phyloP scores from a whole-genome alignment of 2,888 invertebrate species.

The Polydrusus tereticollis region DNA sequence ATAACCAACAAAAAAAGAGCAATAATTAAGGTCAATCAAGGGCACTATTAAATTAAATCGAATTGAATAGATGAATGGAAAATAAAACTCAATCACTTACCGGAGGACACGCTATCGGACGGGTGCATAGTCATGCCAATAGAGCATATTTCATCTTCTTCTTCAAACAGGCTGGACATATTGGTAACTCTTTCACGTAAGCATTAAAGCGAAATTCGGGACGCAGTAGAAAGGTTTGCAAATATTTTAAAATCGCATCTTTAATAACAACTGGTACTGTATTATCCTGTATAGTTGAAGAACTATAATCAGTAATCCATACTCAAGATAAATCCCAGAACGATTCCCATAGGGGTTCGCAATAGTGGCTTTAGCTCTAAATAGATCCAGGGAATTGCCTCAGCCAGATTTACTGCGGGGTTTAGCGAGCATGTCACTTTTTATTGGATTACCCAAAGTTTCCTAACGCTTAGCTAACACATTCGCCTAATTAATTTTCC shows the following conservation, averaged over 20 bases:
- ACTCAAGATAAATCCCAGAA: not conserved
- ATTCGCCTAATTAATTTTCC: not conserved
- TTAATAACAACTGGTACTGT: too few relatives aligned
- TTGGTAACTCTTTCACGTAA: not conserved
- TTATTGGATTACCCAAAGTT: not conserved
- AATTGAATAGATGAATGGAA: too few relatives aligned
- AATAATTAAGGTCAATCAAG: too few relatives aligned
- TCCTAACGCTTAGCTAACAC: not conserved
- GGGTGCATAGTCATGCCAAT: constrained; percentile 86
- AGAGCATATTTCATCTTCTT: constrained; percentile 83
- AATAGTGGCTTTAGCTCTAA: not conserved
- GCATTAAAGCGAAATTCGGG: not conserved
- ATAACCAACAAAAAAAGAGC: too few relatives aligned
- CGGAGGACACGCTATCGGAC: constrained; percentile 81
- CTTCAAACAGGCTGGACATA: constrained; percentile 74
- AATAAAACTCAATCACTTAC: too few relatives aligned
- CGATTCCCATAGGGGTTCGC: not conserved
- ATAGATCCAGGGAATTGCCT: not conserved
- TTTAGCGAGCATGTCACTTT: not conserved
- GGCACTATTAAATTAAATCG: too few relatives aligned
- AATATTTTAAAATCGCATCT: not conserved
- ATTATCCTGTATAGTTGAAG: too few relatives aligned
- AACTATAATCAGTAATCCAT: too few relatives aligned
- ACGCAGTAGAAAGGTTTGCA: not conserved
- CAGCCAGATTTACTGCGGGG: not conserved